Evolutionary conservation across 2,888 invertebrate genomes (phyloP).

Genomic region (Chrysolina oricalcia): DNA sequence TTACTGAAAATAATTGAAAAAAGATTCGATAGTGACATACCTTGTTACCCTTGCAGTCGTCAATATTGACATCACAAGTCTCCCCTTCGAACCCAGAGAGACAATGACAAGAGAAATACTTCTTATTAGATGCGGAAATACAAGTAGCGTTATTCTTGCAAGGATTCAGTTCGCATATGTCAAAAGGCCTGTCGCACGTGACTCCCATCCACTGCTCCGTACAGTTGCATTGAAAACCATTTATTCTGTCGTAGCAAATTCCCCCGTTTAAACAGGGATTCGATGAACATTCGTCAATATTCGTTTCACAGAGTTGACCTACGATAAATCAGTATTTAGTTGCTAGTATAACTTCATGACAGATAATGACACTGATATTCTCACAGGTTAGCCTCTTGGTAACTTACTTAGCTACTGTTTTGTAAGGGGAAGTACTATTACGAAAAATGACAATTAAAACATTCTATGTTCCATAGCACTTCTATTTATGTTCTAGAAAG

Average conservation of each 20-base stretch:
- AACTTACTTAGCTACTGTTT: too few species aligned
- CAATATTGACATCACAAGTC: constrained; percentile 78
- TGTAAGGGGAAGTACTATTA: too few species aligned
- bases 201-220: constrained; percentile 75
- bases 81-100: constrained; percentile 78
- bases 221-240: constrained; percentile 76
- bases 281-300: constrained; percentile 72
- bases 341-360: not conserved
- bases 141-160: constrained; percentile 80
- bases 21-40: constrained; percentile 8
- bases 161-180: constrained; percentile 76
- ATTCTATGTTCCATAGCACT: too few species aligned
- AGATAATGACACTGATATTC: too few species aligned
- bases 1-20: too few species aligned
- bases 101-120: constrained; percentile 78
- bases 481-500: too few species aligned
- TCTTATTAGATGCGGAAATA: constrained; percentile 70
- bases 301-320: constrained; percentile 71
- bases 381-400: too few species aligned
- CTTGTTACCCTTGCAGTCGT: constrained; percentile 77
- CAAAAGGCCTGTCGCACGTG: constrained; percentile 75
- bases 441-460: too few species aligned
- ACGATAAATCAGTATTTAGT: not conserved
- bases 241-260: constrained; percentile 72
- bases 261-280: constrained; percentile 75